Evolutionary conservation across 1,140 invertebrate genomes (phyloP), one percentile per base, ranked within the genome.

Genomic region (Drosophila novamexicana): DNA sequence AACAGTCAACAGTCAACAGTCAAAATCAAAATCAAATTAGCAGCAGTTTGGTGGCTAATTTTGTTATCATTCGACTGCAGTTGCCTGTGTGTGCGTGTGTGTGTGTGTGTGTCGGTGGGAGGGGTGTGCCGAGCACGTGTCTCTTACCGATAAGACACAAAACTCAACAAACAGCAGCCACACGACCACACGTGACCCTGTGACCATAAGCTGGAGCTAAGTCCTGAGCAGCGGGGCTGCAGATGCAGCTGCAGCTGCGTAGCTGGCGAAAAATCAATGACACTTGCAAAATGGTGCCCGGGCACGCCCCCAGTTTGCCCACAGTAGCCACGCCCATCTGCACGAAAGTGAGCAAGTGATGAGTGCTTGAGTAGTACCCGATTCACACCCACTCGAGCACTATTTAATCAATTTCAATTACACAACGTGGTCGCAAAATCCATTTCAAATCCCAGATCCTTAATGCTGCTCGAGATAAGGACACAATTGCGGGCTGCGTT

Each of bases 1-100:
- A 61, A 53, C 57, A 59, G 56, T 57, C 70, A 52, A 36, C 44
- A 62, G 66, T 57, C 37, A 49, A 42, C 14, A 72, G 71, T 80
- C 80, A 88, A 88, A 88, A 88, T 82, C 83, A 88, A 82, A 83
- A 83, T 80, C 80, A 88, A 88, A 88, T 88, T 88, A 88, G 83
- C 84, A 80, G 40, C 84, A 80, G 68, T 69, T 88, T 89, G 83
- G 83, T 89, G 65, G 72, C 84, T 88, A 88, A 88, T 86, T 86
- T 81, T 83, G 64, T 74, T 89, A 88, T 88, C 83, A 88, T 49
- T 61, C 22, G 67, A 8, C 39, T 64, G 65, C 79, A 71, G 75
- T 63, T 45, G 54, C 10, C 1, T 44, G 37, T 1, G 36, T 22
- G 44, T n/a, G 10, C 47, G 52, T 14, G 18, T 39, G 37, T 42